Percentiles rank a stretch among this genome's conserved stretches.
Evolutionary conservation across 2,113 vertebrate genomes (phyloP).

Genomic region (Loxodonta africana): DNA sequence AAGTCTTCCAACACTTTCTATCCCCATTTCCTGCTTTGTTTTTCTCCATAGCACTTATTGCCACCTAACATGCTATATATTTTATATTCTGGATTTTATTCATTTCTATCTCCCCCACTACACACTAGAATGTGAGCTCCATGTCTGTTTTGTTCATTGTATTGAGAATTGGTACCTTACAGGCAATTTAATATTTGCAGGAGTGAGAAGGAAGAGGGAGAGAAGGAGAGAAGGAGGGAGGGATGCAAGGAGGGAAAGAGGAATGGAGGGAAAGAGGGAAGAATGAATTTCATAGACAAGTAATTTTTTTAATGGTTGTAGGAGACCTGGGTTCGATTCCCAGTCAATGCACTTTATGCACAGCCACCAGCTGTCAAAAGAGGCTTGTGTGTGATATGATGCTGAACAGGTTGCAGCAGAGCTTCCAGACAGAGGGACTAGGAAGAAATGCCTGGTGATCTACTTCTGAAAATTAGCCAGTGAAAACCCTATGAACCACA

Average conservation of each 20-base stretch:
- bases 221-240: background rate
- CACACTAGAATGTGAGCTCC: background rate
- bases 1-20: background rate
- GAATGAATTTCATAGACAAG: background rate
- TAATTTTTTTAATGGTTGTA: background rate
- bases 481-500: background rate
- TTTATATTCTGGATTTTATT: background rate
- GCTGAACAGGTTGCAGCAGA: background rate
- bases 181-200: background rate
- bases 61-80: background rate
- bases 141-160: background rate
- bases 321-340: background rate
- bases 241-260: background rate
- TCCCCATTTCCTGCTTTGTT: background rate
- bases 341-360: background rate
- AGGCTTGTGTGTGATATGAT: background rate
- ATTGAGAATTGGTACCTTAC: background rate
- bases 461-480: background rate
- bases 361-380: background rate
- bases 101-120: background rate
- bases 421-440: background rate
- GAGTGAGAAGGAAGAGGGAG: background rate
- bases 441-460: background rate
- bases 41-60: background rate
- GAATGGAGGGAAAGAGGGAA: background rate